Base-by-base conservation (phyloP, 2,797 vertebrate genomes). In the Alouatta caraya region DNA sequence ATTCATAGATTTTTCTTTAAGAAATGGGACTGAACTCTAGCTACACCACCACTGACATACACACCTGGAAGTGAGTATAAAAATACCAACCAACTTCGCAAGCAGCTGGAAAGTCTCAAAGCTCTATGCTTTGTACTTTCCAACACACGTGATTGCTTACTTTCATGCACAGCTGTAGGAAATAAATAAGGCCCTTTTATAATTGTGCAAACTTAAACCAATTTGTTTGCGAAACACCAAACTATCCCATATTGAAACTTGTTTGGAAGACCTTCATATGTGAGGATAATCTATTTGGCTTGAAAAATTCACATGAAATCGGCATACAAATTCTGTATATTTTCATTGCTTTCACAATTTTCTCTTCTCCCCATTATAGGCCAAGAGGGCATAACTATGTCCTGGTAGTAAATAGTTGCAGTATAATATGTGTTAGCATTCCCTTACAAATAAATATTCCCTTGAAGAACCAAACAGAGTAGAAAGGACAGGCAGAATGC, bases 371-470 rank as follows among this genome's bases (percentile, higher is more conserved):
- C 46, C 5, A 42, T 82, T 93, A 50, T 10, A 93, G 83, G 50
- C 78, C 92, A 85, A 94, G 80, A 96, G 39, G 22, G 26, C 67
- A 91, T 79, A 94, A 48, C n/a, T 95, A 83, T 83, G 8, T 50
- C 37, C 80, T 96, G 75, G 7, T 33, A 90, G 84, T 67, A 95
- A 94, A 95, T 72, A 75, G 48, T 90, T 88, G n/a, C n/a, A 94
- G 72, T 28, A 64, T 88, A 90, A 89, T 90, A 79, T 92, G 8
- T 73, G 46, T 59, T 92, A 67, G n/a, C 52, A 92, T 94, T 93
- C 8, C 30, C 52, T 94, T n/a, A 94, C 83, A 97, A 95, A 96
- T 95, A 96, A 90, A 96, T 96, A 87, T 72, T 94, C 30, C 5
- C 26, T 78, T 76, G 67, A 90, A 97, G 76, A 95, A 24, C 12